Percentiles rank a stretch among this genome's conserved stretches.
These are phyloP conservation scores for Melanogrammus aeglefinus DNA, from an alignment of 2,797 vertebrate genomes.

Conservation along the genomic window DNA sequence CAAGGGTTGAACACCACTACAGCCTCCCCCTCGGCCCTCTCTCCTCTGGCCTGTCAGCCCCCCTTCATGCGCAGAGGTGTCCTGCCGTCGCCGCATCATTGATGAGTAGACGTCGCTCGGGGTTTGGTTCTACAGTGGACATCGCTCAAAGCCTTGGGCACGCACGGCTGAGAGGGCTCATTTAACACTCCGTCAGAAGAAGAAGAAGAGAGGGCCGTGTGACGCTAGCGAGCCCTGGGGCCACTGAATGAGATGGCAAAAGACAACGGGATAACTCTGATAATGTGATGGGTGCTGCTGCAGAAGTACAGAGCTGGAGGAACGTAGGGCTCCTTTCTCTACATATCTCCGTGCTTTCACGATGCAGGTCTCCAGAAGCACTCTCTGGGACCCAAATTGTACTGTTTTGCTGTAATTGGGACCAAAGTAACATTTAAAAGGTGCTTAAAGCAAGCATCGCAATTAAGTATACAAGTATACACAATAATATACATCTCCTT, in stretches of 20 bases:
- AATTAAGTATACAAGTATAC: too few species aligned
- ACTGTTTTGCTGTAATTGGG: too few species aligned
- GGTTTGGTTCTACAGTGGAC: conserved; percentile 57
- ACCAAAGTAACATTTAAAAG: too few species aligned
- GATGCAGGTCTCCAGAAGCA: not conserved
- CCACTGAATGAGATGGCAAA: conserved; percentile 8
- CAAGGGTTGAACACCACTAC: conserved; percentile 62
- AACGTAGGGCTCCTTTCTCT: not conserved
- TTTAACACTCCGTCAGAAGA: conserved; percentile 29
- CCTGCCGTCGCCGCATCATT: conserved; percentile 66
- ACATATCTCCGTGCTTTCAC: not conserved
- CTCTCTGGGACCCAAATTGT: not conserved
- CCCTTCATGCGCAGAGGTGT: conserved; percentile 48
- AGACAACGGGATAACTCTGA: conserved; percentile 13
- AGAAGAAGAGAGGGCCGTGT: too few species aligned
- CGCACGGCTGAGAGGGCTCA: conserved; percentile 34
- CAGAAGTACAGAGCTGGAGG: not conserved
- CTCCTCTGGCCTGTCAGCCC: conserved; percentile 55
- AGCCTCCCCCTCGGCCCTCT: conserved; percentile 34
- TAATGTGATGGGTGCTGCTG: too few species aligned
- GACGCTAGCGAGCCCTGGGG: too few species aligned
- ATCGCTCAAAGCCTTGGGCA: conserved; percentile 27
- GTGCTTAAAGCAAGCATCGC: too few species aligned
- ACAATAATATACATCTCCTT: too few species aligned
- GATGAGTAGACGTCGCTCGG: conserved; percentile 57